Base-by-base conservation (phyloP, 1,140 invertebrate genomes). In the Meteorus sp. region DNA sequence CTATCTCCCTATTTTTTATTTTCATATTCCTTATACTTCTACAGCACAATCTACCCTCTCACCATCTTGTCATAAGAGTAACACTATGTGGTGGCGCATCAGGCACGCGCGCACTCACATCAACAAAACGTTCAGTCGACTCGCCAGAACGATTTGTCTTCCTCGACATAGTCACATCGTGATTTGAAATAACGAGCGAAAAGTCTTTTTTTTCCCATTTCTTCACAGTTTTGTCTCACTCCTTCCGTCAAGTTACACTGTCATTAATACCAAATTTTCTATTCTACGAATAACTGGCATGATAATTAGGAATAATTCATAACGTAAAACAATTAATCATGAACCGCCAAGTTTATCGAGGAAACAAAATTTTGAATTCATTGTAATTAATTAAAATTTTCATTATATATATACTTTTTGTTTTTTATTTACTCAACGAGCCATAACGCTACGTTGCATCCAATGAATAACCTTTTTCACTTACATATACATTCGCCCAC, bases 101-200 rank as follows among this genome's bases (percentile, higher is more conserved):
- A n/a, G n/a, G 25, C 48, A 31, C 51, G 48, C 52, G 58, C 27
- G 55, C 60, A 13, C 35, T 7, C 29, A 33, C 6, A 33, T 7
- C 11, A 33, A n/a, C 8, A 41, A 58, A 56, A 45, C 56, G 56
- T 59, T 59, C 52, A 37, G 22, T 59, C 27, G 56, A 59, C 31
- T 62, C 52, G 56, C 20, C 29, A 20, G 56, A 62, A 58, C 61
- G 56, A 62, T 62, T 62, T 62, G 56, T 62, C 61, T 62, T 55
- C 13, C 45, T 41, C 35, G 48, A 54, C 56, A 35, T 37, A 43
- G 52, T 54, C 51, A 54, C 51, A 47, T 41, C 43, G 47, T 58
- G 56, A 51, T 51, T 58, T 19, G 31, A 37, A 29, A 25, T 33
- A 51, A 58, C 44, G 55, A 37, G 22, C 44, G 37, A 54, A 54